phyloP scores from a whole-genome alignment of 1,140 invertebrate species.

The Formica selysi region DNA sequence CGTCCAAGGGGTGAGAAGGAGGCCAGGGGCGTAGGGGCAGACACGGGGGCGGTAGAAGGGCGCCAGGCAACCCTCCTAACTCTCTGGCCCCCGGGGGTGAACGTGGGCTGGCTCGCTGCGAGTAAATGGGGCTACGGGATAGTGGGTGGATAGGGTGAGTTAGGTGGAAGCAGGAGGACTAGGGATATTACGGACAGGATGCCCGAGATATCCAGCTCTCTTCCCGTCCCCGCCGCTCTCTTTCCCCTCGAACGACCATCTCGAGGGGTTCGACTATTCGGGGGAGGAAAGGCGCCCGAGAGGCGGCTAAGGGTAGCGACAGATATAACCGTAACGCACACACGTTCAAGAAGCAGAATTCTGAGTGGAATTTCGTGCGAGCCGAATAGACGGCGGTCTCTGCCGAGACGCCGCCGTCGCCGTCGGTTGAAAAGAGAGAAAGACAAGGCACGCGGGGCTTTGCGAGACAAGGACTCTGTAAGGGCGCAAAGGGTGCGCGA shows the following conservation, averaged over 20 bases:
- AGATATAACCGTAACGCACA: constrained; percentile 81
- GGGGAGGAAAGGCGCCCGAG: constrained; percentile 75
- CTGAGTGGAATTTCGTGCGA: constrained; percentile 67
- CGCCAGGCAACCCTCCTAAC: constrained; percentile 83
- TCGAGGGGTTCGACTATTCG: constrained; percentile 71
- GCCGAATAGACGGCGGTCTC: constrained; percentile 54
- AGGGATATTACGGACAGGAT: constrained; percentile 78
- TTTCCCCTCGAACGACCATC: constrained; percentile 68
- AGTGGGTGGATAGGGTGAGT: constrained; percentile 62
- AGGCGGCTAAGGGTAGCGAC: constrained; percentile 79
- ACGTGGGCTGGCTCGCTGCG: constrained; percentile 72
- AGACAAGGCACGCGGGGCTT: not conserved
- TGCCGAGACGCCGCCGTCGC: constrained; percentile 42
- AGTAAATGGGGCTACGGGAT: constrained; percentile 63
- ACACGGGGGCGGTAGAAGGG: constrained; percentile 72
- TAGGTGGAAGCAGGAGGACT: constrained; percentile 76
- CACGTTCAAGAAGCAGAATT: constrained; percentile 75
- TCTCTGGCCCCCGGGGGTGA: constrained; percentile 78
- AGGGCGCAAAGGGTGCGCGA: constrained; percentile 27
- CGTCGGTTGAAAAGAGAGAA: constrained; percentile 41
- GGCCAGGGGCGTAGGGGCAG: constrained; percentile 63
- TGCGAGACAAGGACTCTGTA: not conserved
- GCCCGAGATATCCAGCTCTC: constrained; percentile 80
- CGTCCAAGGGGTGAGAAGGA: constrained; percentile 73
- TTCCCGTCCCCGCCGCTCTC: constrained; percentile 16